phyloP scores from a whole-genome alignment of 2,888 invertebrate species.

The Hemicrepidius hirtus region DNA sequence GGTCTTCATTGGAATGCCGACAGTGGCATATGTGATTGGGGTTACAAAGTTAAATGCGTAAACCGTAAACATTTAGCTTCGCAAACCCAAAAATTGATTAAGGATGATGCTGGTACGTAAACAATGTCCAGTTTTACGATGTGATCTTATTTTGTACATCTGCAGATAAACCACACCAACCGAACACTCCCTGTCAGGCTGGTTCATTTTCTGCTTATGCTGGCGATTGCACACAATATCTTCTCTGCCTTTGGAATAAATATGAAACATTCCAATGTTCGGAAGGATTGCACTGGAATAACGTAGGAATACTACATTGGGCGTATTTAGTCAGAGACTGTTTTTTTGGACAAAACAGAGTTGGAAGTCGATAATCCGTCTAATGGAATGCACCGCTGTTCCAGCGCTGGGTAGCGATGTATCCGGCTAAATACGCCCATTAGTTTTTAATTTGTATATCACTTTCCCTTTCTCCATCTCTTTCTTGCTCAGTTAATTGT shows the following conservation, averaged over 20 bases:
- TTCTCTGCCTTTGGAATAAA: constrained; percentile 87
- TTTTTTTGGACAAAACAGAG: too few species aligned
- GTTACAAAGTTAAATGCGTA: constrained; percentile 78
- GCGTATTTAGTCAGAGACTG: too few species aligned
- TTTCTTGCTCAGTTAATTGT: not conserved
- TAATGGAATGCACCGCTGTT: too few species aligned
- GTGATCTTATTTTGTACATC: not conserved
- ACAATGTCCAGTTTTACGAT: not conserved
- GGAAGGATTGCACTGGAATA: constrained; percentile 84
- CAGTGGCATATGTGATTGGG: constrained; percentile 85
- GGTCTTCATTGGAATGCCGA: constrained; percentile 84
- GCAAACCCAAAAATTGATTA: constrained; percentile 47
- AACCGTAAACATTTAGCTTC: constrained; percentile 57
- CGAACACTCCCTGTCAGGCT: constrained; percentile 76
- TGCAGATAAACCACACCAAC: constrained; percentile 58
- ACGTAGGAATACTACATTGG: too few species aligned
- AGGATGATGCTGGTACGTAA: constrained; percentile 35
- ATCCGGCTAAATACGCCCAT: too few species aligned
- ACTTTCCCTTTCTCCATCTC: not conserved
- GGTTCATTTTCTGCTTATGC: constrained; percentile 80
- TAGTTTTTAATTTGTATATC: constrained; percentile 5
- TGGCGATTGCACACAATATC: constrained; percentile 83
- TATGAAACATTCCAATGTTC: constrained; percentile 83
- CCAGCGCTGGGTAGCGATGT: too few species aligned
- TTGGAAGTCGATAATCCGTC: too few species aligned